These are phyloP conservation scores for Maniola jurtina DNA, from an alignment of 1,140 invertebrate genomes.

Conservation along the genomic window DNA sequence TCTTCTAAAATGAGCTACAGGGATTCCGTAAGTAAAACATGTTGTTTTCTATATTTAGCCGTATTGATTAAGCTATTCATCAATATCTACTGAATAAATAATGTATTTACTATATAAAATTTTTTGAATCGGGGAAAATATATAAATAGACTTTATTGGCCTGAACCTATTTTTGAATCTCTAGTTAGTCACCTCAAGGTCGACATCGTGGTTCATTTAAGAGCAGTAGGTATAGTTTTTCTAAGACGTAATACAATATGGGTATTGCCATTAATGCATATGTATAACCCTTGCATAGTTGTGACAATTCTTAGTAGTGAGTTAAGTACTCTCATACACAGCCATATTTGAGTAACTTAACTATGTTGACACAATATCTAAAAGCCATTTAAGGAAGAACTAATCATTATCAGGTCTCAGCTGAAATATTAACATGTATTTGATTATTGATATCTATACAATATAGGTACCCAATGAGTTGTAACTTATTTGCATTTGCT, in stretches of 20 bases:
- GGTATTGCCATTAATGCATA: neutral
- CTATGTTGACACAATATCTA: no score
- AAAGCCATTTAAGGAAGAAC: no score
- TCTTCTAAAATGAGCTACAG: constrained; percentile 64
- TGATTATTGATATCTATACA: no score
- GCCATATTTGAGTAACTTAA: no score
- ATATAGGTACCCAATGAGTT: no score
- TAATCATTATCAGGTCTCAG: no score
- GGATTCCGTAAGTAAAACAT: constrained; percentile 58
- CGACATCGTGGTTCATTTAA: constrained; percentile 40
- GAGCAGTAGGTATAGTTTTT: constrained; percentile 38
- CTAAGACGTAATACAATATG: constrained; percentile 36
- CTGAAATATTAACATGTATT: no score
- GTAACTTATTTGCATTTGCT: no score
- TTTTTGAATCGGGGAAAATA: neutral
- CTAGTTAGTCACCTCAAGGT: constrained; percentile 50
- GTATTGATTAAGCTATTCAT: constrained; percentile 16
- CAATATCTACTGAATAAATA: neutral
- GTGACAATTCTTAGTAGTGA: neutral
- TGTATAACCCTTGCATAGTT: neutral
- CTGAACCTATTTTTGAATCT: constrained; percentile 41
- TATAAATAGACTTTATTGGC: constrained; percentile 38
- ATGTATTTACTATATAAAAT: constrained; percentile 10
- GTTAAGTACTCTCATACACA: no score
- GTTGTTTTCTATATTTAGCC: constrained; percentile 4